Evolutionary conservation across 35 echinoderm and acorn worm genomes (phyloP), one percentile per base, ranked within the genome.

Genomic region (Acanthaster planci): DNA sequence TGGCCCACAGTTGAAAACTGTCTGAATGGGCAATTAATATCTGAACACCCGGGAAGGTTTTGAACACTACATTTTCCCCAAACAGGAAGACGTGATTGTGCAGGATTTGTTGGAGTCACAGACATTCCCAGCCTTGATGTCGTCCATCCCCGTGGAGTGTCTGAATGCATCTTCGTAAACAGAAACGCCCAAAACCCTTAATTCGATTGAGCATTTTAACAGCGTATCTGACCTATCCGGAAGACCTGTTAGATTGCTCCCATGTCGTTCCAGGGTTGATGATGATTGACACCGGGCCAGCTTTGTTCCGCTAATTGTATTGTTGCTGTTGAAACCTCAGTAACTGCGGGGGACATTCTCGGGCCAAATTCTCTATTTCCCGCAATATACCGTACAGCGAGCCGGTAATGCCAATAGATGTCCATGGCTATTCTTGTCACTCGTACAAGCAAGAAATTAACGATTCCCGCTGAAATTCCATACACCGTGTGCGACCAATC

Each of bases 311-410:
- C 7, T 1, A 10, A 72, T 10, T 12, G 64, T 72, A 72, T 72
- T 72, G 64, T 72, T 47, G 42, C 21, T 72, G 10, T 29, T 72
- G 64, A 72, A 72, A 72, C 64, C 34, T 72, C 64, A 72, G 64
- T 72, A 72, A 72, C 64, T 72, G 64, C 64, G 64, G 64, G 64
- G 64, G 64, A 72, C 64, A 72, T 72, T 72, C 64, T 34, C 64
- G 10, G 64, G 64, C 34, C 34, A 2, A 27, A 72, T 72, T 72
- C 64, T 36, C 64, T 10, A 14, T 35, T 72, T 72, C 26, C 23
- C 30, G 64, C 34, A 14, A 72, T 26, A 26, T 26, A 72, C 23
- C 26, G 64, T n/a, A 59, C 56, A n/a, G n/a, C n/a, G 42, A 12
- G 42, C 42, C 42, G 12, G 42, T 72, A 26, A 72, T 31, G 64